Conservation (phyloP, 2,113 vertebrate genomes). For the Menura novaehollandiae region DNA sequence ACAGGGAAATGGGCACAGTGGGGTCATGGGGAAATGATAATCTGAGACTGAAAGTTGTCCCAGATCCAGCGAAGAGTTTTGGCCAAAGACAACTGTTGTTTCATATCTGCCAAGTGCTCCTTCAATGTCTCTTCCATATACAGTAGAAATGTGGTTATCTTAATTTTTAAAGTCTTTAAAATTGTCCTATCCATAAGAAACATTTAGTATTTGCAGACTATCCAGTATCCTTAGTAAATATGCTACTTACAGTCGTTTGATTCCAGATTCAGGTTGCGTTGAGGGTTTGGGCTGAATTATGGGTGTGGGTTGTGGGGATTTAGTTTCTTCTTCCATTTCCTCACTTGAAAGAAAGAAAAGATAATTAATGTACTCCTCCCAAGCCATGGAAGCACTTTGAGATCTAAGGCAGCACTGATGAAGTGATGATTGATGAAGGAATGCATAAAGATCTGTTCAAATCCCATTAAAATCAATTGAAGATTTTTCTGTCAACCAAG, state of each 20-base stretch:
- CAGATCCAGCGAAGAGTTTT: neutral
- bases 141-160: neutral
- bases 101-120: neutral
- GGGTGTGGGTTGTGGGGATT: constrained; percentile 69
- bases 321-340: constrained; percentile 85
- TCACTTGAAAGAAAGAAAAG: constrained; percentile 74
- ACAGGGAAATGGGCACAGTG: neutral
- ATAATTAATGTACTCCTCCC: neutral
- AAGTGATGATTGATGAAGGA: neutral
- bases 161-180: neutral
- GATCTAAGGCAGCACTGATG: neutral
- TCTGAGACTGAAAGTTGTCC: neutral
- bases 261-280: constrained; percentile 86
- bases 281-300: constrained; percentile 67
- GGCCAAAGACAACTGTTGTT: neutral
- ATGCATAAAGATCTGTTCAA: neutral
- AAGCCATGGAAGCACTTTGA: neutral
- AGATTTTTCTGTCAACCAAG: neutral
- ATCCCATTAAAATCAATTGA: neutral
- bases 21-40: neutral
- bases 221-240: neutral
- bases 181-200: neutral
- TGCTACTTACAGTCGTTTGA: constrained; percentile 87
- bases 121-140: neutral
- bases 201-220: neutral